Evolutionary conservation across 1,140 invertebrate genomes (phyloP), one percentile per base, ranked within the genome.

Genomic region (Eumeta japonica): DNA sequence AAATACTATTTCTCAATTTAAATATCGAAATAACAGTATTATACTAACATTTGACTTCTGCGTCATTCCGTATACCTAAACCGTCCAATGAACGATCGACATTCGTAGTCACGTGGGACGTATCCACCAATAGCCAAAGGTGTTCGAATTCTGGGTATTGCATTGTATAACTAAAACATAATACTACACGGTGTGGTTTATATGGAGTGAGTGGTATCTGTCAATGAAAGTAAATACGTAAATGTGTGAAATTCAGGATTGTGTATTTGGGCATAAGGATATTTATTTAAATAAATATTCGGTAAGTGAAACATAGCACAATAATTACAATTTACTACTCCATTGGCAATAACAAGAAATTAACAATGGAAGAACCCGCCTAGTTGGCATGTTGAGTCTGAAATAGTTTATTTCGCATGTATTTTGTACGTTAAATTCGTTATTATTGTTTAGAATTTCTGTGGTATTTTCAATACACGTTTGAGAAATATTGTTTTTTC

Each of bases 231-330:
- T 68, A 68, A 65, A 67, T 62, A 52, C 70, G 65, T 75, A 75
- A 75, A 76, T 76, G 73, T 76, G 70, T 72, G 71, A 76, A 74
- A 73, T 75, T 66, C 58, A 65, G 67, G 67, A 75, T 74, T 72
- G 61, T 66, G 60, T 64, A 54, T 50, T 70, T 51, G 67, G 66
- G 65, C 73, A 64, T 61, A 68, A 73, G 70, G 71, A 76, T 76
- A 74, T 75, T 75, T 76, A 74, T 72, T 51, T 53, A 41, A 68
- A 62, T 73, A 76, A 75, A 75, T 76, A 74, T 73, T 75, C 71
- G 73, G 73, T 76, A 55, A 76, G 73, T 73, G 43, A 36, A 15
- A 18, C 55, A 56, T 43, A 15, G 10, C 27, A 12, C 39, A 27
- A 37, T 45, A n/a, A 24, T 35, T 37, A 37, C 53, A 35, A 46